Conservation (phyloP, 2,113 vertebrate genomes). For the Periophthalmodon schlosseri region DNA sequence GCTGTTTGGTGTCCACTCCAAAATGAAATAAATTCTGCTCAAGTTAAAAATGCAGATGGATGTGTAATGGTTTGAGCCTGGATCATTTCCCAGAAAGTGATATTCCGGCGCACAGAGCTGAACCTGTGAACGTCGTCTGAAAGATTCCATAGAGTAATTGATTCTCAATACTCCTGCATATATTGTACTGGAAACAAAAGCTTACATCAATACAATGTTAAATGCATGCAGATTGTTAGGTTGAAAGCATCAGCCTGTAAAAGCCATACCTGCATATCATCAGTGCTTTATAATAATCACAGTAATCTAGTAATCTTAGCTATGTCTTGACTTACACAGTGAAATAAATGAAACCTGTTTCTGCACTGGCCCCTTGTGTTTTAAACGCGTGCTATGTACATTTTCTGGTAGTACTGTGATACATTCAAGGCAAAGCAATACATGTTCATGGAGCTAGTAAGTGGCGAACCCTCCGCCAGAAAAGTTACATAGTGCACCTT, state of each 20-base stretch:
- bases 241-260: not conserved
- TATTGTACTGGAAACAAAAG: conserved; percentile 27
- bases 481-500: not conserved
- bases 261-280: not conserved
- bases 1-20: conserved; percentile 5
- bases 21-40: conserved; percentile 1
- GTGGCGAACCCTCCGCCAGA: not conserved
- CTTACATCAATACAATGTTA: conserved; percentile 8
- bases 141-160: conserved; percentile 20
- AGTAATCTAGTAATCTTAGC: not conserved
- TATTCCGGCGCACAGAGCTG: not conserved
- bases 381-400: not conserved
- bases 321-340: not conserved
- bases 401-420: not conserved
- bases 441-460: not conserved
- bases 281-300: not conserved
- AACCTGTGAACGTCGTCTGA: conserved; percentile 20
- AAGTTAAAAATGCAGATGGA: conserved; percentile 5
- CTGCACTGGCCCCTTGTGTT: not conserved
- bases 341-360: not conserved
- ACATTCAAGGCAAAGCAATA: not conserved
- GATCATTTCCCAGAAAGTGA: conserved; percentile 13
- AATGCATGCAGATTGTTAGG: not conserved
- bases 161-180: conserved; percentile 13
- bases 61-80: not conserved